Evolutionary conservation across 2,888 invertebrate species (phyloP).

Genomic region (Agrochola litura): DNA sequence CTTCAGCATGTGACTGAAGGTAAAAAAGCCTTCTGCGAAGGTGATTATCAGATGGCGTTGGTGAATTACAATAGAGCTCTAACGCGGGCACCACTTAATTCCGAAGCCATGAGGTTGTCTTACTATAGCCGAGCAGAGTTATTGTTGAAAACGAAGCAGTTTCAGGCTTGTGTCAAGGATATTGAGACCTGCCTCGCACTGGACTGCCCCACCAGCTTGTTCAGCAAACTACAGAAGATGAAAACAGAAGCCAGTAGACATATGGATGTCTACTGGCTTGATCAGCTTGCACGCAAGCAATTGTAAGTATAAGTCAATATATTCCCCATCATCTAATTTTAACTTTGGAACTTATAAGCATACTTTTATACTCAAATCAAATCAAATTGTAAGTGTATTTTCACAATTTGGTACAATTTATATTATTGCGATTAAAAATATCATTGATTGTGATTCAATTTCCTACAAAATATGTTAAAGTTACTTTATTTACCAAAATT

Average conservation of each 20-base stretch:
- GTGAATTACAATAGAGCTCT: slow-evolving; percentile 28
- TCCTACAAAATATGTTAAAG: no score
- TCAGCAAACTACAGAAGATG: slow-evolving; percentile 25
- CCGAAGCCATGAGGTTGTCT: slow-evolving; percentile 39
- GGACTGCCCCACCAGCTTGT: slow-evolving; percentile 8
- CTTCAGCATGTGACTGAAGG: slow-evolving; percentile 1
- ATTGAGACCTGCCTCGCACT: slow-evolving; percentile 36
- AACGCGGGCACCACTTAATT: slow-evolving; percentile 28
- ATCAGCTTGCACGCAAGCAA: not conserved
- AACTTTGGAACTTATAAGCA: not conserved
- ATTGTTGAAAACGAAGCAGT: slow-evolving; percentile 6
- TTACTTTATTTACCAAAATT: no score
- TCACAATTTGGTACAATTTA: no score
- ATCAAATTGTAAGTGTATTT: no score
- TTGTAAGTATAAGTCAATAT: slow-evolving; percentile 12
- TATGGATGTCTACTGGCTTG: no score
- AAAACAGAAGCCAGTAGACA: slow-evolving; percentile 12
- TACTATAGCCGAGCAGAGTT: slow-evolving; percentile 44
- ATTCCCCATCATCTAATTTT: not conserved
- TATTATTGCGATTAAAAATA: no score
- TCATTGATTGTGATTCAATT: no score
- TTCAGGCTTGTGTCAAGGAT: slow-evolving; percentile 35
- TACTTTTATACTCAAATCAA: not conserved
- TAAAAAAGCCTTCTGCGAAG: slow-evolving; percentile 18
- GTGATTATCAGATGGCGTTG: slow-evolving; percentile 22